Conservation (phyloP, 53 echinoderm and acorn worm genomes). For the Actinopyga echinites region DNA sequence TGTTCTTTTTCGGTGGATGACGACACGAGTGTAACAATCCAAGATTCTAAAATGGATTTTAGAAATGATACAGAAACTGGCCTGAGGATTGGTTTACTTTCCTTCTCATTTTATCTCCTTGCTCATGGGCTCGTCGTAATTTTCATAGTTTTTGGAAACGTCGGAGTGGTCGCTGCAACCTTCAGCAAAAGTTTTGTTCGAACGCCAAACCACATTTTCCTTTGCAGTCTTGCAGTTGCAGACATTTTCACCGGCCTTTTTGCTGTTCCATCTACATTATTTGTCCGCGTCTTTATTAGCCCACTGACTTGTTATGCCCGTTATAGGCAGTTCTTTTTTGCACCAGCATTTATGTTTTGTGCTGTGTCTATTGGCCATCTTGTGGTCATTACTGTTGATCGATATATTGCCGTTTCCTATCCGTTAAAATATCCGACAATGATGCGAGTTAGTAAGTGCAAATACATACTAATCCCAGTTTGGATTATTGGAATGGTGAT, state of each 20-base stretch:
- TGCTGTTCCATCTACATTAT: conserved; percentile 13
- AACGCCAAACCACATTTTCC: conserved; percentile 22
- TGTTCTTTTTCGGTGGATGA: too few relatives aligned
- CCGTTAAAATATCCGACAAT: conserved; percentile 10
- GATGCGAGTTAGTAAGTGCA: conserved; percentile 7
- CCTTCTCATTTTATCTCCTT: conserved; percentile 5
- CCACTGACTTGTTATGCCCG: conserved; percentile 18
- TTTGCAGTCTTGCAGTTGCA: conserved; percentile 16
- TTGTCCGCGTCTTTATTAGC: conserved; percentile 25
- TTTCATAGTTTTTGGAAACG: conserved; percentile 22
- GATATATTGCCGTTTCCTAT: conserved; percentile 4
- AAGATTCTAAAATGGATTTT: too few relatives aligned
- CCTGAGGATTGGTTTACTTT: background rate
- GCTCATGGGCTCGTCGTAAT: background rate
- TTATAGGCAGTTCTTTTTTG: conserved; percentile 11
- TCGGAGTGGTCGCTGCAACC: background rate
- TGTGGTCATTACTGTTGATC: conserved; percentile 10
- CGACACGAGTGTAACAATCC: too few relatives aligned
- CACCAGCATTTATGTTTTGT: conserved; percentile 19
- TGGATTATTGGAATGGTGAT: background rate
- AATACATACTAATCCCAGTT: background rate
- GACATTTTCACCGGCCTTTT: conserved; percentile 28
- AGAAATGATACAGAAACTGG: too few relatives aligned
- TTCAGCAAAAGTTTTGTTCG: background rate
- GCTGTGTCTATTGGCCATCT: conserved; percentile 23